phyloP scores from a whole-genome alignment of 1,140 invertebrate genomes.

The Trachymyrmex cornetzi region DNA sequence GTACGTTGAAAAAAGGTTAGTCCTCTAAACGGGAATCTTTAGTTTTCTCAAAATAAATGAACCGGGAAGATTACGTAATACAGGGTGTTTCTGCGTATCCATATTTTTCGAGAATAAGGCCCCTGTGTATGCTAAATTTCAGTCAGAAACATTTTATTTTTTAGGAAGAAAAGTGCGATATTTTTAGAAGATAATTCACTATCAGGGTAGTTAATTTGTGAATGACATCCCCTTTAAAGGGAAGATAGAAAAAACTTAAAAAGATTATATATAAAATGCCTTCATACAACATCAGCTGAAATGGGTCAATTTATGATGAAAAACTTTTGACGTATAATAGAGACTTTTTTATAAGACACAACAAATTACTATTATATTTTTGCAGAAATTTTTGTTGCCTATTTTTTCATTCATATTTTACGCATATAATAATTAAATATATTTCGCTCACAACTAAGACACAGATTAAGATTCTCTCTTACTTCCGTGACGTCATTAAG shows the following conservation, averaged over 20 bases:
- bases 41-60: background rate
- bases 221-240: background rate
- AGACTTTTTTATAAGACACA: background rate
- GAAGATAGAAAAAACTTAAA: background rate
- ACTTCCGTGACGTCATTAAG: background rate
- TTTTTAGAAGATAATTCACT: background rate
- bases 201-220: background rate
- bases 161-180: background rate
- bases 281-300: background rate
- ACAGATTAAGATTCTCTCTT: background rate
- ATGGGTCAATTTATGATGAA: constrained; percentile 17
- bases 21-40: background rate
- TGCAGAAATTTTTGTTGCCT: background rate
- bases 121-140: background rate
- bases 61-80: background rate
- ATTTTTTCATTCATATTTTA: background rate
- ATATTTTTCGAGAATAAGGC: no score
- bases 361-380: background rate
- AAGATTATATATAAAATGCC: background rate
- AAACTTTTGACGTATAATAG: constrained; percentile 24
- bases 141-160: background rate
- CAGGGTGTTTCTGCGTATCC: background rate
- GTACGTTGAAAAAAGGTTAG: constrained; percentile 5
- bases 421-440: background rate
- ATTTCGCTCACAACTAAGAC: background rate